These are phyloP conservation scores for Eupithecia abbreviata DNA, from an alignment of 2,888 invertebrate species.

Conservation along the genomic window DNA sequence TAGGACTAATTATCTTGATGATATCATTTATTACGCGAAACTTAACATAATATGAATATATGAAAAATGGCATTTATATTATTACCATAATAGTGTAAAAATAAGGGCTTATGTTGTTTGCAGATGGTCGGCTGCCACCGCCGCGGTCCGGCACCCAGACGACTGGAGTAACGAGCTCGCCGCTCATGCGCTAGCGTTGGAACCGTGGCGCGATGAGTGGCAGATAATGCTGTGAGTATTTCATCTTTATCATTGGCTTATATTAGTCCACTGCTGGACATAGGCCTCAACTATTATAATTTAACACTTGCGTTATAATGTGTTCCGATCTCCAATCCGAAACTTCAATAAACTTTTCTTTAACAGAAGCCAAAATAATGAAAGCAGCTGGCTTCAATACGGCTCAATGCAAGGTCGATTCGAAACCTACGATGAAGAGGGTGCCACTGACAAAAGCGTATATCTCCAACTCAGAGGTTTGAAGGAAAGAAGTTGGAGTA, in stretches of 20 bases:
- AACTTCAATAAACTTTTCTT: background rate
- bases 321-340: background rate
- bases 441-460: constrained; percentile 57
- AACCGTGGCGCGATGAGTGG: constrained; percentile 85
- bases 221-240: constrained; percentile 79
- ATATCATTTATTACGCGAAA: too few relatives aligned
- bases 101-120: constrained; percentile 24
- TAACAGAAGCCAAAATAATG: constrained; percentile 66
- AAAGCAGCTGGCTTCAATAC: constrained; percentile 85
- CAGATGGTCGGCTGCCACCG: constrained; percentile 83
- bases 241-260: too few relatives aligned
- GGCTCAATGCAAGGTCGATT: constrained; percentile 85
- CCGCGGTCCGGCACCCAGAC: constrained; percentile 78
- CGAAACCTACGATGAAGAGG: constrained; percentile 69
- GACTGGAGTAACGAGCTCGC: constrained; percentile 82
- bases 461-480: constrained; percentile 81
- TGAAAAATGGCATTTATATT: too few relatives aligned
- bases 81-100: background rate
- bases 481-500: constrained; percentile 75
- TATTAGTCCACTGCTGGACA: too few relatives aligned
- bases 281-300: too few relatives aligned
- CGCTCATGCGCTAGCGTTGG: constrained; percentile 81
- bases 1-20: too few relatives aligned
- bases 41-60: too few relatives aligned
- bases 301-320: too few relatives aligned